These are phyloP conservation scores for Sebastes iracundus DNA, from an alignment of 2,797 vertebrate species.

Conservation along the genomic window DNA sequence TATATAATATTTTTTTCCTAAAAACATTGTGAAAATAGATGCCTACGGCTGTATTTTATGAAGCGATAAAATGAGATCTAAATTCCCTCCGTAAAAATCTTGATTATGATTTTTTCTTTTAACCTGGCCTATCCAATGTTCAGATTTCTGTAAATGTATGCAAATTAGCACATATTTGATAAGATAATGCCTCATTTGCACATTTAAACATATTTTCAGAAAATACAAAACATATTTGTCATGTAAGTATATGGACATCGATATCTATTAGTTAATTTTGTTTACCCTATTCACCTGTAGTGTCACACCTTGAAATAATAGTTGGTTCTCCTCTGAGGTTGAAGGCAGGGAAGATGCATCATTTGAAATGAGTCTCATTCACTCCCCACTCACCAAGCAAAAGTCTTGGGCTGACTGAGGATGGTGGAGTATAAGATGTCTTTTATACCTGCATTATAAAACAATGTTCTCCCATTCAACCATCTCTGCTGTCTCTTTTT, in stretches of 20 bases:
- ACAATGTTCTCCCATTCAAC: not conserved
- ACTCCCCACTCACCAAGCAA: slow-evolving; percentile 8
- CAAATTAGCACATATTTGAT: not conserved
- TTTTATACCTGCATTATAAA: slow-evolving; percentile 39
- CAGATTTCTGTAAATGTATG: no score
- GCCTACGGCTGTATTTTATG: not conserved
- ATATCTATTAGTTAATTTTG: not conserved
- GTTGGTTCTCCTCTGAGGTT: not conserved
- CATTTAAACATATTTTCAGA: not conserved
- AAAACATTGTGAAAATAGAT: not conserved
- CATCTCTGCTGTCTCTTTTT: not conserved
- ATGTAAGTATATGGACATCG: not conserved
- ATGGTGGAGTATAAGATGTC: slow-evolving; percentile 17
- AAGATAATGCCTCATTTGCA: not conserved
- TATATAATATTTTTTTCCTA: not conserved
- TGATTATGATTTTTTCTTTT: rapidly evolving
- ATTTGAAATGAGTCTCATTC: slow-evolving; percentile 30
- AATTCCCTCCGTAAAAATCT: not conserved
- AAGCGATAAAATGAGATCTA: rapidly evolving
- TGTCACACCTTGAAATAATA: not conserved
- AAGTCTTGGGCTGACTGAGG: not conserved
- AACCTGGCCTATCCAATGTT: no score
- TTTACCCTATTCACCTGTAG: not conserved
- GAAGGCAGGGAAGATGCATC: slow-evolving; percentile 25
- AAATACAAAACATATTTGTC: rapidly evolving